Percentiles rank a stretch among this genome's conserved stretches.
Evolutionary conservation across 2,797 vertebrate species (phyloP).

Genomic region (Hydrolagus colliei): DNA sequence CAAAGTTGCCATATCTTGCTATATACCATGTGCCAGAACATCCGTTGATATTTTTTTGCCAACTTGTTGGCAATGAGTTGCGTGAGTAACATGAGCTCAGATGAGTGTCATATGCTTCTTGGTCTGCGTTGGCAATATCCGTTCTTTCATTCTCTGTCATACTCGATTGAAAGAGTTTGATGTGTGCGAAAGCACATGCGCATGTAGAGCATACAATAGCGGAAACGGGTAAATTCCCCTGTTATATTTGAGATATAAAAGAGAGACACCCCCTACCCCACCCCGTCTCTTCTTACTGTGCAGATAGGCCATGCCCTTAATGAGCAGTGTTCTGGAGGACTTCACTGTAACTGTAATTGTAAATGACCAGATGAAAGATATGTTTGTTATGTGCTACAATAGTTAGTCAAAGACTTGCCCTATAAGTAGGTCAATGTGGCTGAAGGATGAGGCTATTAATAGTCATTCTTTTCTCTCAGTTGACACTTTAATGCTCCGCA

Average conservation of each 20-base stretch:
- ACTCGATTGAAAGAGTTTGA: not conserved
- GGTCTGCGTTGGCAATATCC: not conserved
- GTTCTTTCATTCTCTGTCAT: not conserved
- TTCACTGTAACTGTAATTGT: conserved; percentile 59
- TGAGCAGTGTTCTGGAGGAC: conserved; percentile 37
- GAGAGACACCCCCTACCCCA: no score
- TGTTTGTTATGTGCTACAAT: conserved; percentile 73
- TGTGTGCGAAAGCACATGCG: not conserved
- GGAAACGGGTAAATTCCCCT: not conserved
- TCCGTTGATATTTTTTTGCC: not conserved
- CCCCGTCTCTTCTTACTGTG: no score
- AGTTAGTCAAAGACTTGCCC: conserved; percentile 54
- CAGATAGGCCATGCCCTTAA: conserved; percentile 4
- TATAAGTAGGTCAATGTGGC: conserved; percentile 33
- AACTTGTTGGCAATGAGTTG: not conserved
- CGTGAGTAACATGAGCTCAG: not conserved
- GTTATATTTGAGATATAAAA: no score
- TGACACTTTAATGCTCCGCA: not conserved
- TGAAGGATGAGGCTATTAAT: conserved; percentile 7
- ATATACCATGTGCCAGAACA: not conserved
- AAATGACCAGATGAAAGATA: conserved; percentile 72
- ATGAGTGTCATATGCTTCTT: not conserved
- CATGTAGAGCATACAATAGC: not conserved
- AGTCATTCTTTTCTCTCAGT: not conserved
- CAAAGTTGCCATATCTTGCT: not conserved